Percentiles rank a stretch among this genome's conserved stretches.
Conservation (phyloP, 2,888 invertebrate species). For the Drosophila falleni region DNA sequence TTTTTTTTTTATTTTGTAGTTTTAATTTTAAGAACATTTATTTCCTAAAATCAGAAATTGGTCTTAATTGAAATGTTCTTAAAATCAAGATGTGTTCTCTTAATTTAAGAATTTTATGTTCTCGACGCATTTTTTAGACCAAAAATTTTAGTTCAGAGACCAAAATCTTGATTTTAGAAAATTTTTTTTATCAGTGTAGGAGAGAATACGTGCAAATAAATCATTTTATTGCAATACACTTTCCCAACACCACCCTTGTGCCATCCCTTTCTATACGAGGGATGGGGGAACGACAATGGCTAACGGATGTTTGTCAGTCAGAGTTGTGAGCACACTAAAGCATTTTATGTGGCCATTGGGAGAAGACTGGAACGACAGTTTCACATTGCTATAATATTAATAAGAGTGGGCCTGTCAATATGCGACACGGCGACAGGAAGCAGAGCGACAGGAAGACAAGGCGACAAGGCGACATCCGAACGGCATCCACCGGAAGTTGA, state of each 20-base stretch:
- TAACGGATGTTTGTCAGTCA: constrained; percentile 51
- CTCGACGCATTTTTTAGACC: no score
- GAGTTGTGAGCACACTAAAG: constrained; percentile 45
- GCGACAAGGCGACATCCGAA: constrained; percentile 41
- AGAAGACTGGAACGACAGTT: constrained; percentile 55
- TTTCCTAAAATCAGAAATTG: no score
- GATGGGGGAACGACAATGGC: constrained; percentile 40
- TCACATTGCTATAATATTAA: constrained; percentile 74
- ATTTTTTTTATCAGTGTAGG: no score
- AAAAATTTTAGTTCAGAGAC: no score
- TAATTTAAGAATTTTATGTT: no score
- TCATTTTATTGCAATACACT: constrained; percentile 79
- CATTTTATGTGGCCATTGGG: constrained; percentile 74
- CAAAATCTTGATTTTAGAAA: no score
- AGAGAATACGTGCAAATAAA: constrained; percentile 70
- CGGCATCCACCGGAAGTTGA: constrained; percentile 61
- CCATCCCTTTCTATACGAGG: not conserved
- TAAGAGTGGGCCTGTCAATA: constrained; percentile 71
- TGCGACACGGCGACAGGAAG: constrained; percentile 20
- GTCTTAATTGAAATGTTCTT: no score
- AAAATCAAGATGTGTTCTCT: no score
- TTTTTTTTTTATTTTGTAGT: no score
- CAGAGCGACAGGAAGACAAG: not conserved
- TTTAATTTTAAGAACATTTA: no score
- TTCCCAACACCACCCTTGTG: constrained; percentile 18